A percentile compares a stretch with the other conserved stretches of the same genome.
Evolutionary conservation across 2,888 invertebrate genomes (phyloP).

Genomic region (Harpagoxenus sublaevis): DNA sequence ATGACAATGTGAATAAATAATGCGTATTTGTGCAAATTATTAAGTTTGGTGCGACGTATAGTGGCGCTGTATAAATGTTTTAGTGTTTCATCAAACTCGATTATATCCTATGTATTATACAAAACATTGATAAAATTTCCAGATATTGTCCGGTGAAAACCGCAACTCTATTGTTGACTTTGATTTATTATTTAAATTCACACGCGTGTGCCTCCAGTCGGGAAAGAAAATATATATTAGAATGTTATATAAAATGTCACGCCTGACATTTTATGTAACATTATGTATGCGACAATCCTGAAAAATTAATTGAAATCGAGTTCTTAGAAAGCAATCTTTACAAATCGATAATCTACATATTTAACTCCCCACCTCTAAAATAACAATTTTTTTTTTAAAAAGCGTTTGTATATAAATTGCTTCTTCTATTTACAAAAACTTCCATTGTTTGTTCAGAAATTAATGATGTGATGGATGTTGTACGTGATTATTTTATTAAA

Average conservation of each 20-base stretch:
- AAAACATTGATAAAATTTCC: constrained; percentile 4
- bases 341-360: neutral
- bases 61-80: neutral
- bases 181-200: neutral
- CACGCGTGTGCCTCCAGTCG: neutral
- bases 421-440: neutral
- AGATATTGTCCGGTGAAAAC: neutral
- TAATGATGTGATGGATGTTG: neutral
- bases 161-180: neutral
- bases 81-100: neutral
- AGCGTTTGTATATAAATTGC: neutral
- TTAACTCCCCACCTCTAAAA: neutral
- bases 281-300: neutral
- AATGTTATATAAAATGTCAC: neutral
- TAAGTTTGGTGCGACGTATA: neutral
- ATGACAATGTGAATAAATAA: constrained; percentile 23
- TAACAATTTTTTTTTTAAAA: neutral
- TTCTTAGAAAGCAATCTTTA: neutral
- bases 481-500: neutral
- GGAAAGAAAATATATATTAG: neutral
- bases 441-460: neutral
- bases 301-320: neutral
- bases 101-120: neutral
- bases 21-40: neutral
- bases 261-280: neutral